Evolutionary conservation across 2,113 vertebrate species (phyloP).

Genomic region (Protobothrops mucrosquamatus): DNA sequence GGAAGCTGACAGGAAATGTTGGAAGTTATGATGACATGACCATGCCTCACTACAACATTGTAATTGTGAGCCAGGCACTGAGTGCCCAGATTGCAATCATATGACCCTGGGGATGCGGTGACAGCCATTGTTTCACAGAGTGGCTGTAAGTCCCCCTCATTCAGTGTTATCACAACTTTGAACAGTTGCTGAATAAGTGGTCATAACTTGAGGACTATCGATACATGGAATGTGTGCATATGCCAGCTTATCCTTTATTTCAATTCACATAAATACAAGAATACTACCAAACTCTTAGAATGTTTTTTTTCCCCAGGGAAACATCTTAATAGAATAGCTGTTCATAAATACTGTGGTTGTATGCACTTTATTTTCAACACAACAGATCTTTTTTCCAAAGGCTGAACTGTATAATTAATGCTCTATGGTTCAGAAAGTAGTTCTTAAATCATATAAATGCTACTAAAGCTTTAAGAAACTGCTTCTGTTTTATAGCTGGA

Average conservation of each 20-base stretch:
- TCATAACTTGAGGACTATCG: not conserved
- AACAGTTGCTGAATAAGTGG: not conserved
- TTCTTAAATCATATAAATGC: conserved; percentile 12
- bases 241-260: not conserved
- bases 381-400: conserved; percentile 1
- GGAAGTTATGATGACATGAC: not conserved
- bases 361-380: not conserved
- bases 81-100: not conserved
- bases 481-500: conserved; percentile 21
- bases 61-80: not conserved
- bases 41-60: not conserved
- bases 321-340: not conserved
- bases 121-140: not conserved
- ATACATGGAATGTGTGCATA: not conserved
- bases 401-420: not conserved
- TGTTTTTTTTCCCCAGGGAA: not conserved
- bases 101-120: not conserved
- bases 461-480: conserved; percentile 12
- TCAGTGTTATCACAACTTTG: not conserved
- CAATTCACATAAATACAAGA: not conserved
- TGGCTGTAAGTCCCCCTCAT: not conserved
- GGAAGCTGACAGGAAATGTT: not conserved
- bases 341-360: not conserved
- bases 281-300: not conserved
- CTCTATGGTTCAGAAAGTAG: conserved; percentile 20